Conservation (phyloP, 2,797 vertebrate species). For the Eulemur coronatus region DNA sequence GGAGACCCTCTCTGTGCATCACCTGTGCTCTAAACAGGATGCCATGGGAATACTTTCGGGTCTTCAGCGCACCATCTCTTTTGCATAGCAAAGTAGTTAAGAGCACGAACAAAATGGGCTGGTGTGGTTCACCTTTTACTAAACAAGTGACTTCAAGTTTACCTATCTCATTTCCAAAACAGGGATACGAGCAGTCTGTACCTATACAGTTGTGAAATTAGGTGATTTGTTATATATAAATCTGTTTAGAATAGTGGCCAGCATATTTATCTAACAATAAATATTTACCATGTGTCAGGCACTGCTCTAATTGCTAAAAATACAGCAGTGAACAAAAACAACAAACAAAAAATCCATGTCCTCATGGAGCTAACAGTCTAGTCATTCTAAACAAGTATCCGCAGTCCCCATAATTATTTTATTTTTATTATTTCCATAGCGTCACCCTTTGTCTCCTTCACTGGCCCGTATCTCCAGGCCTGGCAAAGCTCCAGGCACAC, state of each 20-base stretch:
- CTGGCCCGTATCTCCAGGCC: not conserved
- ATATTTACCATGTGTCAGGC: not conserved
- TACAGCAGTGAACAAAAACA: not conserved
- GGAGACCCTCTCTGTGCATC: not conserved
- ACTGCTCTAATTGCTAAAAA: not conserved
- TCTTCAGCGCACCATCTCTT: not conserved
- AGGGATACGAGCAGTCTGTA: not conserved
- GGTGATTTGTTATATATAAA: not conserved
- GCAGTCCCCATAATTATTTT: not conserved
- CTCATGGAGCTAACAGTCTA: not conserved
- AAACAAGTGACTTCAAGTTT: not conserved
- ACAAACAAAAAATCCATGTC: not conserved
- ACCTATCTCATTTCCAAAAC: not conserved
- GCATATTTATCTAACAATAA: not conserved
- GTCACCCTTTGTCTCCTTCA: not conserved
- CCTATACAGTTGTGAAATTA: not conserved
- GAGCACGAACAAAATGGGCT: not conserved
- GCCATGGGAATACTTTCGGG: not conserved
- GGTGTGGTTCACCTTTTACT: not conserved
- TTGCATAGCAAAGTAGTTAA: not conserved
- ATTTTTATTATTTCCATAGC: not conserved
- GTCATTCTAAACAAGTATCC: not conserved
- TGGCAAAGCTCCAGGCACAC: constrained; percentile 21
- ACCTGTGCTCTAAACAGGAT: not conserved
- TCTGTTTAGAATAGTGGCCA: not conserved